Evolutionary conservation across 1,140 invertebrate species (phyloP).

Genomic region (Drosophila saltans): DNA sequence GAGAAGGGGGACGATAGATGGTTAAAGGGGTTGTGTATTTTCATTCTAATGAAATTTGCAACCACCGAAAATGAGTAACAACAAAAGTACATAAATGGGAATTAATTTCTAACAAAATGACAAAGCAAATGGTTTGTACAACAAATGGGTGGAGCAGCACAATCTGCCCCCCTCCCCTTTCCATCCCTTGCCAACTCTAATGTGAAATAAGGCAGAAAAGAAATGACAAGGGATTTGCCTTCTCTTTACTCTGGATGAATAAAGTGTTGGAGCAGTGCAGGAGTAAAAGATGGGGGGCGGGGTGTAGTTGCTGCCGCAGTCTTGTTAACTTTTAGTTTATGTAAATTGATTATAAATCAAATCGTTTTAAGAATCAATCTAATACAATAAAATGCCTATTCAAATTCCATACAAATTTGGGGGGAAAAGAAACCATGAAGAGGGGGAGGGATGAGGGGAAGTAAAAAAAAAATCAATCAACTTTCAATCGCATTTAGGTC

Average conservation of each 20-base stretch:
- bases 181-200: neutral
- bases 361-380: neutral
- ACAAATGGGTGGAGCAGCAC: constrained; percentile 46
- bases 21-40: neutral
- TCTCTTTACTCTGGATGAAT: too few relatives aligned
- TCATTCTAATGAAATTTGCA: constrained; percentile 68
- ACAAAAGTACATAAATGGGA: constrained; percentile 64
- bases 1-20: neutral
- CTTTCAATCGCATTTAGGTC: constrained; percentile 56
- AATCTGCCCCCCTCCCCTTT: neutral
- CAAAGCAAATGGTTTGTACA: constrained; percentile 61
- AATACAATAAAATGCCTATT: constrained; percentile 1
- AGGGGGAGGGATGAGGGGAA: neutral
- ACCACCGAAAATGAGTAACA: constrained; percentile 59
- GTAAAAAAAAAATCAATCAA: constrained; percentile 50
- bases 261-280: too few relatives aligned
- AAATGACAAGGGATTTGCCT: neutral
- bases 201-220: neutral
- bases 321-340: neutral
- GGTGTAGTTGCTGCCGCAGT: too few relatives aligned
- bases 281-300: too few relatives aligned
- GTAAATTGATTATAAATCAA: constrained; percentile 2
- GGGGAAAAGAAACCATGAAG: too few relatives aligned
- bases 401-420: neutral
- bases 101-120: constrained; percentile 70